These are phyloP conservation scores for Apodemia zela DNA, from an alignment of 2,888 invertebrate species.

Conservation along the genomic window DNA sequence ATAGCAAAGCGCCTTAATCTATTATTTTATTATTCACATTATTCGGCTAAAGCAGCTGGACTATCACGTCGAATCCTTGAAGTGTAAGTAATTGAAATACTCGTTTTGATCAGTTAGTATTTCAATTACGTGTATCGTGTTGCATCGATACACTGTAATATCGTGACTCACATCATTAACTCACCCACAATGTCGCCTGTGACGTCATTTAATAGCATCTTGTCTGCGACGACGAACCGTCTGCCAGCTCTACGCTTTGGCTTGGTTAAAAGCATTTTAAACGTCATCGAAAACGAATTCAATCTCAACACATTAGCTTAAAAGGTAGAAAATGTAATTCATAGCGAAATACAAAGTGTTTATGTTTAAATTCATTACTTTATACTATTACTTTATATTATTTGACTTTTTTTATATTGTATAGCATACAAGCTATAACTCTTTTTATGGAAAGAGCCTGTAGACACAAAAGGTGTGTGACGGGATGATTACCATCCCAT, in stretches of 20 bases:
- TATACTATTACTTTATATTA: background rate
- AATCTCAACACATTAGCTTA: constrained; percentile 15
- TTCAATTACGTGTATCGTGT: background rate
- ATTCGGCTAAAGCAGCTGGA: background rate
- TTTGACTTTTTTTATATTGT: background rate
- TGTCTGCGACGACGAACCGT: constrained; percentile 57
- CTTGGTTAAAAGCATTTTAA: constrained; percentile 26
- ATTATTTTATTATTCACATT: background rate
- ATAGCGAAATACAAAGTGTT: background rate
- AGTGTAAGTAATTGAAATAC: too few species aligned
- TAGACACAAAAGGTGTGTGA: too few species aligned
- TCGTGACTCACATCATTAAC: constrained; percentile 16
- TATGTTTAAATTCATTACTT: background rate
- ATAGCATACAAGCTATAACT: too few species aligned
- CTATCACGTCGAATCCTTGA: too few species aligned
- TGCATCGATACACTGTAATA: background rate
- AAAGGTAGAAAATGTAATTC: constrained; percentile 10
- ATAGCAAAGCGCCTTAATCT: too few species aligned
- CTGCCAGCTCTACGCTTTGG: constrained; percentile 41
- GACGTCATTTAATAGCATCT: constrained; percentile 65
- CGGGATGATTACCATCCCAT: too few species aligned
- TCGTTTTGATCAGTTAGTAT: background rate
- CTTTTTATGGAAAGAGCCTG: too few species aligned
- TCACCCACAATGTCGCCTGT: constrained; percentile 50
- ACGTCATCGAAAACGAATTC: constrained; percentile 25